Base-by-base conservation (phyloP, 2,113 vertebrate species). In the Caloenas nicobarica region DNA sequence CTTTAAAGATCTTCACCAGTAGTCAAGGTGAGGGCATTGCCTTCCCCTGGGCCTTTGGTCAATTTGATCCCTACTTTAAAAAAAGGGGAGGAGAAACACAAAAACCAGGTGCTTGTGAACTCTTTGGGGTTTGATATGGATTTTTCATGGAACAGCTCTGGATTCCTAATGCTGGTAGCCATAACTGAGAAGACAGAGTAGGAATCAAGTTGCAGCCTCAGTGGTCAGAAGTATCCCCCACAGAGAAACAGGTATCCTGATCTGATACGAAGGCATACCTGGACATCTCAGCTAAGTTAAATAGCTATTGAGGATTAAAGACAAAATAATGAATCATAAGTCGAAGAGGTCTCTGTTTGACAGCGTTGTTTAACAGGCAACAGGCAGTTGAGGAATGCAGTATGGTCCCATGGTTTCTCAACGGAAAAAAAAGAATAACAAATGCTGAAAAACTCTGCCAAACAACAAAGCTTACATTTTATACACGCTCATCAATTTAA, bases 381-480 rank as follows among this genome's bases (percentile, higher is more conserved):
- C 83, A 96, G 42, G 93, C 77, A 69, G 82, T 66, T 66, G 29
- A 92, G 88, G 92, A 94, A 93, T 93, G 60, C 36, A 85, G 62
- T 15, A 36, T 8, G 81, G 73, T 66, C 74, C 57, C 71, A 57
- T 85, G n/a, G 53, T 65, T 95, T 94, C 87, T 91, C 81, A 84
- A 81, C 7, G 26, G 77, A 79, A 91, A 96, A 87, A 96, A 96
- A 97, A 96, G 82, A 97, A 97, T 91, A 97, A 97, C 89, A 98
- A 98, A 97, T 88, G 93, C 72, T 96, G 73, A 80, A 96, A 97
- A 97, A 95, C 90, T 89, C 97, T 97, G 96, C 97, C 97, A 97
- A 98, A 98, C 97, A 98, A 98, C 97, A 98, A 98, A 98, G 98
- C 97, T 97, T 95, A 96, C 93, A 91, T 98, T 98, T 97, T 97